A percentile compares a stretch with the other conserved stretches of the same genome.
Evolutionary conservation across 2,113 vertebrate species (phyloP).

Genomic region (Misgurnus anguillicaudatus): DNA sequence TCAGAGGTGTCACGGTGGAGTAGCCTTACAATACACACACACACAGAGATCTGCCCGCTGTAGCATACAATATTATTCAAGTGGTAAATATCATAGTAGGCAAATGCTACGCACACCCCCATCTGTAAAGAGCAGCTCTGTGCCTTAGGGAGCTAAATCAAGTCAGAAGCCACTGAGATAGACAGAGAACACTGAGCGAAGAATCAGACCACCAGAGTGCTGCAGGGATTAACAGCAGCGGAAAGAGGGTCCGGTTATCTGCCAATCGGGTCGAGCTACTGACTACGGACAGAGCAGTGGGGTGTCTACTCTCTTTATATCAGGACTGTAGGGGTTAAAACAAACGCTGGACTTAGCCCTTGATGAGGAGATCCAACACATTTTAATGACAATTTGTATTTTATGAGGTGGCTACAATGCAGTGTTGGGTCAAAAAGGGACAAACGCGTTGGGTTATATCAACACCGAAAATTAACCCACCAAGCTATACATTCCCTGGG

Average conservation of each 20-base stretch:
- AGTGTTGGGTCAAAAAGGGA: too few relatives aligned
- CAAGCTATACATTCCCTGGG: too few relatives aligned
- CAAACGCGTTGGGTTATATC: too few relatives aligned
- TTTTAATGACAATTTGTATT: too few relatives aligned
- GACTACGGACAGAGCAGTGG: neutral
- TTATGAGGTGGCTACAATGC: too few relatives aligned
- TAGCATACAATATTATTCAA: too few relatives aligned
- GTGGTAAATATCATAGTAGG: too few relatives aligned
- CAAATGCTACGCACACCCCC: neutral
- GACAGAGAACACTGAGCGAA: slow-evolving; percentile 3
- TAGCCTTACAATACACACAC: too few relatives aligned
- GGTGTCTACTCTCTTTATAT: neutral
- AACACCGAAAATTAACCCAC: too few relatives aligned
- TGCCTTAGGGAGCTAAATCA: neutral
- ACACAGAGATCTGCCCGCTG: too few relatives aligned
- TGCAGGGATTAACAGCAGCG: neutral
- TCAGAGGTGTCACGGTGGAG: too few relatives aligned
- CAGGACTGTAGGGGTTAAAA: neutral
- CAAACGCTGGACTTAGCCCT: neutral
- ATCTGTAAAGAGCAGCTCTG: neutral
- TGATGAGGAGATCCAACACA: neutral
- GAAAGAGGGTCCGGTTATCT: neutral
- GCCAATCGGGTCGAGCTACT: neutral
- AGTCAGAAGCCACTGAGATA: slow-evolving; percentile 11
- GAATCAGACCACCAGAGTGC: neutral